Evolutionary conservation across 2,888 invertebrate genomes (phyloP).

Genomic region (Cataglyphis livida): DNA sequence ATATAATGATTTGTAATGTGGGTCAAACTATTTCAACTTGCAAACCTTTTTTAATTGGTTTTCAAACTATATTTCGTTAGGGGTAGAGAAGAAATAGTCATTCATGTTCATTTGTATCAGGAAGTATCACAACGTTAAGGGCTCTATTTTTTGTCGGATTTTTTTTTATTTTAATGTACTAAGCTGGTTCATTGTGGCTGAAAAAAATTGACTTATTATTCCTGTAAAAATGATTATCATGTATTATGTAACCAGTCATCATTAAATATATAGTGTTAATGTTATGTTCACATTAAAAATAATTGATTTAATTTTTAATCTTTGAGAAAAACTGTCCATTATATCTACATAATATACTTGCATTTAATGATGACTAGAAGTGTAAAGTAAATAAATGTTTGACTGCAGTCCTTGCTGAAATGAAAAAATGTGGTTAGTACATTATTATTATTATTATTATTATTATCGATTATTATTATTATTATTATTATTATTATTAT

Average conservation of each 20-base stretch:
- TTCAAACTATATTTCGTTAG: slow-evolving; percentile 76
- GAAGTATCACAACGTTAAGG: slow-evolving; percentile 76
- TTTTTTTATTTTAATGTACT: slow-evolving; percentile 71
- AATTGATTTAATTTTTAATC: slow-evolving; percentile 19
- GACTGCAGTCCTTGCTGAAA: slow-evolving; percentile 82
- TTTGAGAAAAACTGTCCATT: background rate
- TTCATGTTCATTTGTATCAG: slow-evolving; percentile 75
- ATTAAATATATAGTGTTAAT: slow-evolving; percentile 64
- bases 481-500: too few relatives aligned
- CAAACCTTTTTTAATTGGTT: slow-evolving; percentile 72
- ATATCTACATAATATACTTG: slow-evolving; percentile 2
- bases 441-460: slow-evolving; percentile 44
- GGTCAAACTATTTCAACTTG: slow-evolving; percentile 77
- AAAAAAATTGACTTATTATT: slow-evolving; percentile 80
- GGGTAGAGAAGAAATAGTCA: slow-evolving; percentile 77
- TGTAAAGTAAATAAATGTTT: slow-evolving; percentile 74
- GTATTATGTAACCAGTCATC: slow-evolving; percentile 70
- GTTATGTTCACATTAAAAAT: background rate
- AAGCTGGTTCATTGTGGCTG: slow-evolving; percentile 76
- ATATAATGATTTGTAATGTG: slow-evolving; percentile 72
- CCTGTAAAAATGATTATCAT: slow-evolving; percentile 79
- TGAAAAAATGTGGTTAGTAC: slow-evolving; percentile 75
- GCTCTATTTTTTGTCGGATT: slow-evolving; percentile 74
- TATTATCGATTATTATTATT: background rate
- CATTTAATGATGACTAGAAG: slow-evolving; percentile 78